Conservation (phyloP, 53 echinoderm and acorn worm genomes). For the Crossaster papposus region DNA sequence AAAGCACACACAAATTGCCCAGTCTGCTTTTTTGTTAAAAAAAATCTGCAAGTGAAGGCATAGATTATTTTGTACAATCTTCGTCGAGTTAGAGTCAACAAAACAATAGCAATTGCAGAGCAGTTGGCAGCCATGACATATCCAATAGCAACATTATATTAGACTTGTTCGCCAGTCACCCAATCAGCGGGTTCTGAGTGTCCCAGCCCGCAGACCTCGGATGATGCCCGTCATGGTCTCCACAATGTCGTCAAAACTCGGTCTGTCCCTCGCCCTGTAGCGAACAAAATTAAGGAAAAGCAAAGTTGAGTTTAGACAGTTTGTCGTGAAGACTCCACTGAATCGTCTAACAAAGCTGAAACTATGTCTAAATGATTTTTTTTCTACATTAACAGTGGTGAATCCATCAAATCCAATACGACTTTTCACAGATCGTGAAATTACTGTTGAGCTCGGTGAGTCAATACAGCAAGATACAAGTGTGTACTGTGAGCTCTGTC, state of each 20-base stretch:
- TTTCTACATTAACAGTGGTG: no score
- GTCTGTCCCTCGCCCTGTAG: constrained; percentile 90
- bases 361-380: no score
- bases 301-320: no score
- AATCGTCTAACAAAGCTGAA: no score
- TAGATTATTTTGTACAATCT: background rate
- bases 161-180: no score
- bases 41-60: background rate
- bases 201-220: constrained; percentile 75
- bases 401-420: no score
- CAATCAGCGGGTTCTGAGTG: constrained; percentile 71
- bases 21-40: background rate
- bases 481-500: no score
- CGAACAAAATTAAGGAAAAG: no score
- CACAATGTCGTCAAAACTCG: constrained; percentile 76
- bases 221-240: constrained; percentile 76
- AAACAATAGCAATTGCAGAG: background rate
- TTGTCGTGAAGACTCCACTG: no score
- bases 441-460: no score
- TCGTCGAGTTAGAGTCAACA: background rate
- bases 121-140: background rate
- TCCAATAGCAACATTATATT: background rate
- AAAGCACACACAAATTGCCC: background rate
- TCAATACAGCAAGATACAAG: no score
- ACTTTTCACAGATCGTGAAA: no score